Evolutionary conservation across 2,888 invertebrate genomes (phyloP), one percentile per base, ranked within the genome.

Genomic region (Aphidoletes aphidimyza): DNA sequence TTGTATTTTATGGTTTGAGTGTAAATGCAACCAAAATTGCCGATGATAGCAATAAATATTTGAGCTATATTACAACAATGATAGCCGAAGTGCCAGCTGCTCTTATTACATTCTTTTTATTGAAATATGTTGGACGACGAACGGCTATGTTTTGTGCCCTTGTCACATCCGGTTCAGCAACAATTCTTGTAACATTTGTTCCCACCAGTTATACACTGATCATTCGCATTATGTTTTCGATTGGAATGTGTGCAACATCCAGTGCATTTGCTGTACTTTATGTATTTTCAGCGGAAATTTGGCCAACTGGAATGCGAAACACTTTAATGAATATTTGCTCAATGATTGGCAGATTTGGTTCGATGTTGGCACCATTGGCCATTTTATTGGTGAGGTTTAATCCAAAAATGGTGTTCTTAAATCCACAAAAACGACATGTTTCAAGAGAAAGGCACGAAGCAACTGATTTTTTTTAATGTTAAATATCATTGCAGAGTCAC

Each of bases 1-100:
- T 96, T 86, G 93, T 95, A 30, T 96, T 95, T 89, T 96, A 95
- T 87, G 96, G 96, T 0, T 89, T 96, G 49, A 95, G 95, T 0
- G 91, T 96, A 85, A 95, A 95, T 89, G 93, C 95, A 0, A 94
- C 95, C 2, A 92, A 94, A 0, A 89, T 96, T 84, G 89, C 93
- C 22, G 95, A 95, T 0, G 81, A 81, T 11, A 93, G 95, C 88
- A 93, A 93, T 22, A 54, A 59, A 87, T 95, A 95, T 88, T 89
- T 94, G 19, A 96, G 95, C 89, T 96, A 95, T 87, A 93, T 95
- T 30, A 88, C 87, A 45, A 88, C 89, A 11, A 88, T 89, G 0
- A 86, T 89, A 83, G 92, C 94, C 22, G 95, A 95, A 88, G 93
- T 95, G 85, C 95, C 95, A 0, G 95, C 94, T 0, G 94, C 94